Evolutionary conservation across 1,140 invertebrate species (phyloP), one percentile per base, ranked within the genome.

Genomic region (Zaprionus taronus): DNA sequence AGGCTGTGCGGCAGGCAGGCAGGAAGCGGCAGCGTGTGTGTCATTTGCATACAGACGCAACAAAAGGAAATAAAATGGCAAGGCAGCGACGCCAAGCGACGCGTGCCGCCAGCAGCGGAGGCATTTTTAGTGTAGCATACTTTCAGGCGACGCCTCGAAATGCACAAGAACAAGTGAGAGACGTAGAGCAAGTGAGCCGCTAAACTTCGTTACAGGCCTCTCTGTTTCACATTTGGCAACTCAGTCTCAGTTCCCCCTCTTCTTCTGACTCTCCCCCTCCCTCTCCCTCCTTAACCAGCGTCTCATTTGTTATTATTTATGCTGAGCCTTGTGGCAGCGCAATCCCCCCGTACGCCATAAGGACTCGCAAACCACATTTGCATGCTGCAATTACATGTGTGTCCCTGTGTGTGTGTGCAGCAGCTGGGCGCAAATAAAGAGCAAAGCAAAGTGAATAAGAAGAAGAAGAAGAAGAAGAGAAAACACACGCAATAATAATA

Each of bases 221-320:
- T 20, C 41, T 17, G n/a, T 6, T 31, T 31, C 31, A 31, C 9
- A 31, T 11, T 31, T 31, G 9, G 31, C 9, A 31, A 34, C 41
- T 7, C 41, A 47, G n/a, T 38, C 41, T 20, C 41, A 47, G 31
- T 34, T 34, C 31, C 9, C 31, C 31, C 9, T 11, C 31, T 31
- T 2, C 31, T 31, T 31, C 9, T 31, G 0, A 34, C 4, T 34
- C 28, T 9, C 6, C 28, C 28, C 28, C 28, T 2, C 28, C 7
- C 28, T 31, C 9, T 34, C 9, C 3, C 4, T 34, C 9, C 31
- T 34, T 11, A 34, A n/a, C 41, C 41, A 2, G 41, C 41, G 71
- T 41, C 79, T 90, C 85, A 84, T 89, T 89, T 89, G 85, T 79
- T 89, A 81, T 89, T 89, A 89, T 89, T 89, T 89, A 89, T 85